phyloP scores from a whole-genome alignment of 1,140 invertebrate genomes.

The Drosophila nigromelanica region DNA sequence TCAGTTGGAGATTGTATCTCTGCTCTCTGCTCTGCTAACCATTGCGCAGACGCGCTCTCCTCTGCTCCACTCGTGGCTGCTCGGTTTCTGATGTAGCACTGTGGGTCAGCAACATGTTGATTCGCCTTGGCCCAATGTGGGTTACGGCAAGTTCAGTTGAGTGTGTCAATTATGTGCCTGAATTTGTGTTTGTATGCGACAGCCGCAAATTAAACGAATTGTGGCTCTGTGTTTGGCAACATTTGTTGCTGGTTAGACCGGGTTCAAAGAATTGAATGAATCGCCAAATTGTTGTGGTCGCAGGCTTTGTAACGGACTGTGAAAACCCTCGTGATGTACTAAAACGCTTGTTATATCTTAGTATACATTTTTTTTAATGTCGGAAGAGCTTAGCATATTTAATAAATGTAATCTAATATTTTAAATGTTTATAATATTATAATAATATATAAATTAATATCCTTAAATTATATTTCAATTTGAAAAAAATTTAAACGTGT shows the following conservation, averaged over 20 bases:
- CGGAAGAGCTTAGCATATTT: too few species aligned
- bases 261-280: conserved; percentile 39
- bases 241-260: conserved; percentile 63
- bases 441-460: too few species aligned
- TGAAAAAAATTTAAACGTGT: too few species aligned
- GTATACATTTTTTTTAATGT: too few species aligned
- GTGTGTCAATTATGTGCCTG: conserved; percentile 40
- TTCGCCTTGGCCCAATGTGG: conserved; percentile 54
- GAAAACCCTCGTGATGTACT: conserved; percentile 5
- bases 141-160: conserved; percentile 59
- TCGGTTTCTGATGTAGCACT: conserved; percentile 24
- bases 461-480: too few species aligned
- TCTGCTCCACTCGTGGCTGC: background rate
- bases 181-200: conserved; percentile 20
- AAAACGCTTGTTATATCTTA: background rate
- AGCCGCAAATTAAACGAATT: conserved; percentile 79
- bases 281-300: conserved; percentile 61
- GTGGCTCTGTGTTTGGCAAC: conserved; percentile 65
- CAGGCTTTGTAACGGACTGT: conserved; percentile 34
- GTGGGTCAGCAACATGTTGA: conserved; percentile 79
- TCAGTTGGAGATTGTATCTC: conserved; percentile 1
- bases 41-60: conserved; percentile 53
- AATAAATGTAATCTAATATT: too few species aligned
- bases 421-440: too few species aligned
- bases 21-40: background rate